phyloP scores from a whole-genome alignment of 35 echinoderm and acorn worm genomes.

The Apostichopus parvimensis region DNA sequence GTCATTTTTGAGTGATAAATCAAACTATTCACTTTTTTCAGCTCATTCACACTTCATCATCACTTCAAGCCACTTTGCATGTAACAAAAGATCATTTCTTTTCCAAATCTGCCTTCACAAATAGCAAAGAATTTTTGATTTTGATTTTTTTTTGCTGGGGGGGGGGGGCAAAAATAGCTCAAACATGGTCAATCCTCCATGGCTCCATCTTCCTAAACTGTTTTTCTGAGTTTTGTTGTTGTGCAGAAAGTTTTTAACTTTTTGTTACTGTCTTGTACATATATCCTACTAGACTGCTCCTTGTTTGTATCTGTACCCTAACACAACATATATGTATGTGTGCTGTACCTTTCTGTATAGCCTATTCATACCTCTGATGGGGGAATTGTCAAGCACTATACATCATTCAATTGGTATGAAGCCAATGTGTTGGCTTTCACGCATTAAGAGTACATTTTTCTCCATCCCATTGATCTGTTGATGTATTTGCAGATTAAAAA shows the following conservation, averaged over 20 bases:
- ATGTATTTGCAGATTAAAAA: too few species aligned
- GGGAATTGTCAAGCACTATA: slow-evolving; percentile 35
- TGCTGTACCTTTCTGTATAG: neutral
- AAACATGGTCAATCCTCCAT: neutral
- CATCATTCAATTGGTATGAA: slow-evolving; percentile 12
- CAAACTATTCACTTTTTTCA: neutral
- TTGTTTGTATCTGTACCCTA: neutral
- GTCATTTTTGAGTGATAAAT: neutral
- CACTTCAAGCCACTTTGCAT: slow-evolving; percentile 13
- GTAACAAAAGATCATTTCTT: neutral
- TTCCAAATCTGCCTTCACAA: neutral
- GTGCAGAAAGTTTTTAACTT: too few species aligned
- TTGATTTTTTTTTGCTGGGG: neutral
- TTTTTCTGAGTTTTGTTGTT: too few species aligned
- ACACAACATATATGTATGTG: neutral
- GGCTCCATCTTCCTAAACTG: too few species aligned
- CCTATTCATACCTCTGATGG: neutral
- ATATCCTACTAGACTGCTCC: neutral
- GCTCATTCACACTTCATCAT: neutral
- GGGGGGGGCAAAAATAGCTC: neutral
- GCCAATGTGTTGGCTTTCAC: neutral
- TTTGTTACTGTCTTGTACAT: neutral
- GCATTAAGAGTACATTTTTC: too few species aligned
- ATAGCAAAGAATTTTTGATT: neutral
- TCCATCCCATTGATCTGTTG: too few species aligned